These are phyloP conservation scores for Pemphigus obesinymphae DNA, from an alignment of 1,140 invertebrate genomes.

Conservation along the genomic window DNA sequence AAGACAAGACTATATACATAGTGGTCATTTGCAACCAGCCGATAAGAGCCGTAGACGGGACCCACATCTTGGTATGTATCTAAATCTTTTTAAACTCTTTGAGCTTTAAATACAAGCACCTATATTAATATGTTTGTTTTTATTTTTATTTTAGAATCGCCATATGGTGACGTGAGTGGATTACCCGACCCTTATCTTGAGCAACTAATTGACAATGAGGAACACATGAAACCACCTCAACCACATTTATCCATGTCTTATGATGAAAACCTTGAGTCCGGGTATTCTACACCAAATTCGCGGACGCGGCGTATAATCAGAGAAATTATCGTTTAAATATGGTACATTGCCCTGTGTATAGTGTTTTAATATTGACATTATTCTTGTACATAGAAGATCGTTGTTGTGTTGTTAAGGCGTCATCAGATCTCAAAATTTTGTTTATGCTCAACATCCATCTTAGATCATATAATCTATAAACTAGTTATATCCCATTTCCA, in stretches of 20 bases:
- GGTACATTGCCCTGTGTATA: not conserved
- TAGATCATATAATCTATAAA: conserved; percentile 28
- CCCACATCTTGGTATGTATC: conserved; percentile 34
- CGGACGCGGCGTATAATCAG: conserved; percentile 82
- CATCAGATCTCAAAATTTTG: conserved; percentile 38
- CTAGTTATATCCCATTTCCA: not conserved
- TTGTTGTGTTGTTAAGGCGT: conserved; percentile 36
- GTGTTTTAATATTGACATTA: conserved; percentile 23
- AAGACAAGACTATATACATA: conserved; percentile 66
- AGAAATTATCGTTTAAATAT: conserved; percentile 81
- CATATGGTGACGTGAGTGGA: conserved; percentile 87
- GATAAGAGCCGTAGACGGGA: conserved; percentile 37
- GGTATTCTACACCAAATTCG: conserved; percentile 88
- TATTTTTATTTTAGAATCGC: conserved; percentile 65
- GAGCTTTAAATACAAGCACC: not conserved
- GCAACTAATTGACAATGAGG: conserved; percentile 62
- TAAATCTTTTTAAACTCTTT: not conserved
- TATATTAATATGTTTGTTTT: conserved; percentile 12
- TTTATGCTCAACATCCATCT: conserved; percentile 30
- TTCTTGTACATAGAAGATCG: conserved; percentile 14
- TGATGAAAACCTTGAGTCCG: conserved; percentile 86
- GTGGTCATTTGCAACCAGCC: conserved; percentile 54
- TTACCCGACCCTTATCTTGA: conserved; percentile 81
- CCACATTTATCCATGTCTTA: conserved; percentile 80
- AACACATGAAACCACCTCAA: conserved; percentile 57